Evolutionary conservation across 2,113 vertebrate species (phyloP).

Genomic region (Plectropomus leopardus): DNA sequence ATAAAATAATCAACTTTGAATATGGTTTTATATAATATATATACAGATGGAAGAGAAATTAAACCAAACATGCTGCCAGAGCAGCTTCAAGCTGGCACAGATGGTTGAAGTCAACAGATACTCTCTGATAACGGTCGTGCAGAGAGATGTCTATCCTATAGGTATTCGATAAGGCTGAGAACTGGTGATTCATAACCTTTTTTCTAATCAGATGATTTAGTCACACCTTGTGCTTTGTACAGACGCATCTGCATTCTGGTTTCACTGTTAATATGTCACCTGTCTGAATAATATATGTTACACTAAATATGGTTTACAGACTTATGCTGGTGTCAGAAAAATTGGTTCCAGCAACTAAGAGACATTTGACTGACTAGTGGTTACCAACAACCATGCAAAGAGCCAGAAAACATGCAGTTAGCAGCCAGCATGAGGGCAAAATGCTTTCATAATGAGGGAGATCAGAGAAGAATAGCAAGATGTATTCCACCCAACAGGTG

Average conservation of each 20-base stretch:
- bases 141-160: neutral
- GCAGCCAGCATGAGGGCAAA: neutral
- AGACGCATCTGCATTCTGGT: neutral
- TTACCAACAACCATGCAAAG: neutral
- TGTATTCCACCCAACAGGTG: constrained; percentile 18
- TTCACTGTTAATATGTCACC: neutral
- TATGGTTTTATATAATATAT: too few relatives aligned
- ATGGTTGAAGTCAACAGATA: neutral
- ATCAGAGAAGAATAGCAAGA: neutral
- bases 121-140: neutral
- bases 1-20: too few relatives aligned
- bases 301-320: neutral
- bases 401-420: neutral
- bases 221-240: fast-evolving
- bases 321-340: neutral
- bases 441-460: neutral
- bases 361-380: neutral
- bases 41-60: fast-evolving
- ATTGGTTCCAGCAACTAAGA: neutral
- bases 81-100: neutral
- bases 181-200: neutral
- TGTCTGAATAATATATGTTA: neutral
- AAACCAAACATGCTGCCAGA: neutral
- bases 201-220: neutral
- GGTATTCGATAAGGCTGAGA: neutral